These are phyloP conservation scores for Clarias fuscus DNA, from an alignment of 2,797 vertebrate species.

Conservation along the genomic window DNA sequence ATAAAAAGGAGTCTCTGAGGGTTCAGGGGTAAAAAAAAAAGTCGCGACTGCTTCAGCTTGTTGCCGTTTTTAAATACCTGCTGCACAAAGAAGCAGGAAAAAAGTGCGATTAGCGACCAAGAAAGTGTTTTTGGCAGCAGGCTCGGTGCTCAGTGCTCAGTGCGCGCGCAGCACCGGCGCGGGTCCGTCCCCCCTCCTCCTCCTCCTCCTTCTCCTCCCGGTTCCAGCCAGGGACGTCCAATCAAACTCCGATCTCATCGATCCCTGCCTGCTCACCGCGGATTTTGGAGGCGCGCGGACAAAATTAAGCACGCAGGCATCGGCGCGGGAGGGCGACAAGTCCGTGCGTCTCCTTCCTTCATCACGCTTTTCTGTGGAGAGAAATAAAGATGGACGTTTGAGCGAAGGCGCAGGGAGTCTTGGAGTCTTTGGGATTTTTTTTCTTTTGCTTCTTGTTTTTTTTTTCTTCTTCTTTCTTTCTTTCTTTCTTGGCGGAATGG, in stretches of 20 bases:
- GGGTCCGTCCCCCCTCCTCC: slow-evolving; percentile 68
- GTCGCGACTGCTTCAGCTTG: slow-evolving; percentile 68
- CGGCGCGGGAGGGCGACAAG: slow-evolving; percentile 67
- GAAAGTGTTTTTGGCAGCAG: slow-evolving; percentile 78
- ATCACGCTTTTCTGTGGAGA: slow-evolving; percentile 34
- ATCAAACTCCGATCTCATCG: slow-evolving; percentile 79
- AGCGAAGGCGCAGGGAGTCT: slow-evolving; percentile 57
- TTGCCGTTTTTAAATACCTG: slow-evolving; percentile 74
- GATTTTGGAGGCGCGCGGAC: slow-evolving; percentile 73
- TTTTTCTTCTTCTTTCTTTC: too few species aligned
- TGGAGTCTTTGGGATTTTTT: slow-evolving; percentile 49
- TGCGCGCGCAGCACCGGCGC: slow-evolving; percentile 75
- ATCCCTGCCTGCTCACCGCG: slow-evolving; percentile 47
- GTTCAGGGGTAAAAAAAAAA: slow-evolving; percentile 61
- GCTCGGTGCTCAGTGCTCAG: slow-evolving; percentile 66
- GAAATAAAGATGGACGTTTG: slow-evolving; percentile 63
- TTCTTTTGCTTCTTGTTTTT: neutral
- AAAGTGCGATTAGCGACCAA: slow-evolving; percentile 74
- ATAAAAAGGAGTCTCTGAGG: slow-evolving; percentile 58
- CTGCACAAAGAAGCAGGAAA: slow-evolving; percentile 65
- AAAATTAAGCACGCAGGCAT: slow-evolving; percentile 71
- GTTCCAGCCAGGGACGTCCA: slow-evolving; percentile 90
- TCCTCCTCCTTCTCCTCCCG: slow-evolving; percentile 79
- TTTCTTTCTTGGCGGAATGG: slow-evolving; percentile 54
- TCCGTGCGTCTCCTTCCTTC: slow-evolving; percentile 66